Conservation (phyloP, 2,113 vertebrate genomes). For the Stercorarius parasiticus region DNA sequence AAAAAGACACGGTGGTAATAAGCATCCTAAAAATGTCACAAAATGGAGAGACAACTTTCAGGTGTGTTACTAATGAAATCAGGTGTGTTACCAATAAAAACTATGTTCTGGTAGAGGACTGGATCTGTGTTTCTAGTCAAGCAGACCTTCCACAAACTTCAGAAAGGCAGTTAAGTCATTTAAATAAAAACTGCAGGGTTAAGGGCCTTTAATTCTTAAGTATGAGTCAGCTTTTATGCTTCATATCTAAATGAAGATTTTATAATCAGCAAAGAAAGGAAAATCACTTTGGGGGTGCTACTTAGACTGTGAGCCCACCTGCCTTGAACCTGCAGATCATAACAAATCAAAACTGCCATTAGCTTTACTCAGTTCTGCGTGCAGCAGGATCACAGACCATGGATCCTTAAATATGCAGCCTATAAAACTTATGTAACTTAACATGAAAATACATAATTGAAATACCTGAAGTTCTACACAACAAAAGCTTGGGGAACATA, state of each 20-base stretch:
- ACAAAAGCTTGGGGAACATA: neutral
- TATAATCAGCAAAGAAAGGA: neutral
- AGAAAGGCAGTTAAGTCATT: neutral
- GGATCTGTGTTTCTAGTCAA: neutral
- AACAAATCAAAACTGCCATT: neutral
- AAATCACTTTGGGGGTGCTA: neutral
- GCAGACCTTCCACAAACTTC: conserved; percentile 8
- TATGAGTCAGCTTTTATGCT: conserved; percentile 64
- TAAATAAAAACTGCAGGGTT: neutral
- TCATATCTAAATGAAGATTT: conserved; percentile 2
- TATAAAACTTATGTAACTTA: conserved; percentile 24
- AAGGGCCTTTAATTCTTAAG: conserved; percentile 25
- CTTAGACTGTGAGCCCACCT: neutral
- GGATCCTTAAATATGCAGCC: neutral
- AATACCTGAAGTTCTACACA: neutral
- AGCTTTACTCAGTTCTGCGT: neutral
- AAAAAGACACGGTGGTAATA: neutral
- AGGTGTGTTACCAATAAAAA: neutral
- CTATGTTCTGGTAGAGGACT: neutral
- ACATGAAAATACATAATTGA: neutral
- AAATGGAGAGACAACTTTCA: neutral
- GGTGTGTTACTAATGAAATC: neutral
- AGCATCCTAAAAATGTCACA: neutral
- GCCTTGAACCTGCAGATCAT: neutral
- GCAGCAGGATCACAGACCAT: neutral